These are phyloP conservation scores for Oncorhynchus gorbuscha DNA, from an alignment of 2,113 vertebrate species.

Conservation along the genomic window DNA sequence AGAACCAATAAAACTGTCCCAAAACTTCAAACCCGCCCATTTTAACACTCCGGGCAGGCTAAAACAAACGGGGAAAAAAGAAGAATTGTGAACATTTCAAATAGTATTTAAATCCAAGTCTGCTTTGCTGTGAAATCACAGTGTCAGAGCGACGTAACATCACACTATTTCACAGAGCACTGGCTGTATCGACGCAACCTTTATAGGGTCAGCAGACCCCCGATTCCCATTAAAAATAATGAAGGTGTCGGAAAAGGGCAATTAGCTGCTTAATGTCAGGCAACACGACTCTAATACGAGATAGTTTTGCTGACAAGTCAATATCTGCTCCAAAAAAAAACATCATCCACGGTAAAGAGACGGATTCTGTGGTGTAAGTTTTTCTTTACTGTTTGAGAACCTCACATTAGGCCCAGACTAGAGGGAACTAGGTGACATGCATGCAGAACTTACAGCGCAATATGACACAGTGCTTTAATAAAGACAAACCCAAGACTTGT, in stretches of 20 bases:
- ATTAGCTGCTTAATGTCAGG: conserved; percentile 74
- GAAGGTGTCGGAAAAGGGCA: conserved; percentile 70
- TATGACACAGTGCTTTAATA: conserved; percentile 2
- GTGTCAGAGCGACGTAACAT: conserved; percentile 43
- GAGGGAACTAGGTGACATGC: background rate
- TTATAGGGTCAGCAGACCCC: conserved; percentile 61
- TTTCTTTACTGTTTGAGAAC: too few relatives aligned
- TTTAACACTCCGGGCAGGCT: too few relatives aligned
- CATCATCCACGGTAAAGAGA: background rate
- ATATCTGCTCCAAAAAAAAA: conserved; percentile 37
- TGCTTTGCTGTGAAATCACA: conserved; percentile 35
- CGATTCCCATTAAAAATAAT: conserved; percentile 70
- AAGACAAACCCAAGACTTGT: background rate
- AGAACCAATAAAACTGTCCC: too few relatives aligned
- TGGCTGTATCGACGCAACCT: conserved; percentile 64
- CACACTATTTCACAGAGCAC: conserved; percentile 31
- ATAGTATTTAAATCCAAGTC: background rate
- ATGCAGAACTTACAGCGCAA: background rate
- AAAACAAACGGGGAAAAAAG: too few relatives aligned
- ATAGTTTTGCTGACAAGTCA: conserved; percentile 64
- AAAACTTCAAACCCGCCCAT: too few relatives aligned
- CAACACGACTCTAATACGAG: conserved; percentile 62
- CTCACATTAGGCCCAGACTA: background rate
- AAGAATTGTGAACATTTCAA: too few relatives aligned
- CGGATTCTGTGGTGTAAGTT: background rate